These are phyloP conservation scores for Chromis chromis DNA, from an alignment of 2,797 vertebrate species.

Conservation along the genomic window DNA sequence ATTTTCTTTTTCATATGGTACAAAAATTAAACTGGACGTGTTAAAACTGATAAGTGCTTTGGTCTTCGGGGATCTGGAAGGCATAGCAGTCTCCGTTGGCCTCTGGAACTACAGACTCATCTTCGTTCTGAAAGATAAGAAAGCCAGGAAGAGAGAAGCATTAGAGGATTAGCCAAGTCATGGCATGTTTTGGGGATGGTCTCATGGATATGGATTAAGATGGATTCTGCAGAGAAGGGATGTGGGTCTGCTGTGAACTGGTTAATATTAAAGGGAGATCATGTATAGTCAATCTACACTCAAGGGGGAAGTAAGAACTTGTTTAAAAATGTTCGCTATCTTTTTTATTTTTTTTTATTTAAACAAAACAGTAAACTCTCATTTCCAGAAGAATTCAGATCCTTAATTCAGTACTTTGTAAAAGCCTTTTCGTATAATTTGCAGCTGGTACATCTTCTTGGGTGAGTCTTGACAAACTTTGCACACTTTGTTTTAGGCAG, in stretches of 20 bases:
- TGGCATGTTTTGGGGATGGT: constrained; percentile 10
- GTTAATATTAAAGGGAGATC: not conserved
- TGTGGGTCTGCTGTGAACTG: not conserved
- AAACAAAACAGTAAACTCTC: too few relatives aligned
- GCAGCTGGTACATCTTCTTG: too few relatives aligned
- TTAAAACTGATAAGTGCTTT: constrained; percentile 91
- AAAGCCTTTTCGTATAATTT: too few relatives aligned
- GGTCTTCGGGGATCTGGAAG: constrained; percentile 87
- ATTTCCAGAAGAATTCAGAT: not conserved
- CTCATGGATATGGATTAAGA: not conserved
- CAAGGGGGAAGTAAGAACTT: not conserved
- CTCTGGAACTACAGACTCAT: constrained; percentile 87
- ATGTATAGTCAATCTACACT: not conserved
- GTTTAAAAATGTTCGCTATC: too few relatives aligned
- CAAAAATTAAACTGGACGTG: constrained; percentile 3
- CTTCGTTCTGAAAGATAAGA: constrained; percentile 84
- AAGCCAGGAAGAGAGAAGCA: not conserved
- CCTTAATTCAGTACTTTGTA: not conserved
- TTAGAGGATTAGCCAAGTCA: constrained; percentile 28
- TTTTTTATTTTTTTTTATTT: too few relatives aligned
- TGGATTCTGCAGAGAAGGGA: not conserved
- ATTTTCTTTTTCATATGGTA: constrained; percentile 16
- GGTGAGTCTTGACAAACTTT: too few relatives aligned
- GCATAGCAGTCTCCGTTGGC: constrained; percentile 82
- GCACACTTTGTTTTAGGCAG: too few relatives aligned